phyloP scores from a whole-genome alignment of 2,113 vertebrate species.

The Dromaius novaehollandiae region DNA sequence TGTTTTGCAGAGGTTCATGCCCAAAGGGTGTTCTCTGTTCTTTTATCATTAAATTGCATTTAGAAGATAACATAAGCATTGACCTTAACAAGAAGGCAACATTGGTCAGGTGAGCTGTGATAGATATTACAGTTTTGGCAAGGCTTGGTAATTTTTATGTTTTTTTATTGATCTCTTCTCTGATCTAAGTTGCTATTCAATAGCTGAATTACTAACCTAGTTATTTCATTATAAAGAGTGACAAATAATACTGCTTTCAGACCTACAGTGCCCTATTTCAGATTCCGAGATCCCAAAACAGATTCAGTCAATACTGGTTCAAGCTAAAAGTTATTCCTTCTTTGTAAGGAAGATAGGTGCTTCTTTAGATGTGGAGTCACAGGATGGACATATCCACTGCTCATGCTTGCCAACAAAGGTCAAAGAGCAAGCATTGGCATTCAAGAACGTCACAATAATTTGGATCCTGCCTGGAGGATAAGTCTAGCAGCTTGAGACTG shows the following conservation, averaged over 20 bases:
- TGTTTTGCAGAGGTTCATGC: not conserved
- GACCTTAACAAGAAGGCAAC: not conserved
- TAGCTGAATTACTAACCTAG: slow-evolving; percentile 9
- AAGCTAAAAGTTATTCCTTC: not conserved
- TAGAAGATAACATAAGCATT: not conserved
- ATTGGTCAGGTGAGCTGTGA: not conserved
- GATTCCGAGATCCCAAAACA: not conserved
- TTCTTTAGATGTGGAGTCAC: not conserved
- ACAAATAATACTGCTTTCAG: not conserved
- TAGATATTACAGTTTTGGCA: slow-evolving; percentile 29
- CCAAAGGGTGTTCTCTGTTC: not conserved
- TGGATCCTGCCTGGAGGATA: not conserved
- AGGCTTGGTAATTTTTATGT: slow-evolving; percentile 10
- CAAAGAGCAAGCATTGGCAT: not conserved
- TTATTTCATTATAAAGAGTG: slow-evolving; percentile 6
- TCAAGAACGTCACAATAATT: slow-evolving; percentile 3
- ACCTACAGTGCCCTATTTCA: not conserved
- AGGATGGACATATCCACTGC: not conserved
- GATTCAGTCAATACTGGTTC: not conserved
- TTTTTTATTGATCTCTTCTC: slow-evolving; percentile 40
- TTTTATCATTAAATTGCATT: not conserved
- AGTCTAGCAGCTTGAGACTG: slow-evolving; percentile 14
- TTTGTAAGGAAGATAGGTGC: not conserved
- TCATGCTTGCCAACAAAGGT: not conserved
- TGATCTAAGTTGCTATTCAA: not conserved